Evolutionary conservation across 2,113 vertebrate species (phyloP).

Genomic region (Plestiodon gilberti): DNA sequence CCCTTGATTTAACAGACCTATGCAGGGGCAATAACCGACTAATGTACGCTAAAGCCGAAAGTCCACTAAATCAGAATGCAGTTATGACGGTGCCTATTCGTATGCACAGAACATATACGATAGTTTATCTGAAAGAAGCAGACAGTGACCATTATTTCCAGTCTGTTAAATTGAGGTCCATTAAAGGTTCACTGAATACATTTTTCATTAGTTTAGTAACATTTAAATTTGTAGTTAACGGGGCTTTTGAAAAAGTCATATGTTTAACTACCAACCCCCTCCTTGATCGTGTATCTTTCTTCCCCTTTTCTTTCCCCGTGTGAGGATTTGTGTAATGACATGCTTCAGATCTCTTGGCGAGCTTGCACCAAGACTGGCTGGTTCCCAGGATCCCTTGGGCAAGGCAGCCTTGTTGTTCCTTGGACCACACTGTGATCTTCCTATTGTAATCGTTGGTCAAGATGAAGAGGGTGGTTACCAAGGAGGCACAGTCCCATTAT

Average conservation of each 20-base stretch:
- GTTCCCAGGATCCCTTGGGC: neutral
- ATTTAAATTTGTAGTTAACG: neutral
- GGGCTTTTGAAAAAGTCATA: neutral
- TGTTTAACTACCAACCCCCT: neutral
- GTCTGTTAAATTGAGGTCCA: too few relatives aligned
- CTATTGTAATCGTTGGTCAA: neutral
- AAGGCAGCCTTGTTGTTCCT: neutral
- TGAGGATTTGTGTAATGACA: neutral
- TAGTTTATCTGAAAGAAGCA: too few relatives aligned
- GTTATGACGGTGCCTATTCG: too few relatives aligned
- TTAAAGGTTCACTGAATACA: neutral
- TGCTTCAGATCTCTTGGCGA: neutral
- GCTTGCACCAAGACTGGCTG: neutral
- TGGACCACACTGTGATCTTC: neutral
- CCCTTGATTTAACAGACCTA: too few relatives aligned
- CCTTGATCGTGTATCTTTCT: neutral
- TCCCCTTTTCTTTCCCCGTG: neutral
- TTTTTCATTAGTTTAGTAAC: neutral
- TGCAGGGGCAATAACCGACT: too few relatives aligned
- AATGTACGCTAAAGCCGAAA: too few relatives aligned
- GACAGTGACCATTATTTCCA: too few relatives aligned
- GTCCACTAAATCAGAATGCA: too few relatives aligned
- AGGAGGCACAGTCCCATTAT: neutral
- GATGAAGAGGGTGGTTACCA: neutral
- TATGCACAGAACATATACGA: too few relatives aligned